Evolutionary conservation across 1,140 invertebrate species (phyloP), one percentile per base, ranked within the genome.

Genomic region (Oppia nitens): DNA sequence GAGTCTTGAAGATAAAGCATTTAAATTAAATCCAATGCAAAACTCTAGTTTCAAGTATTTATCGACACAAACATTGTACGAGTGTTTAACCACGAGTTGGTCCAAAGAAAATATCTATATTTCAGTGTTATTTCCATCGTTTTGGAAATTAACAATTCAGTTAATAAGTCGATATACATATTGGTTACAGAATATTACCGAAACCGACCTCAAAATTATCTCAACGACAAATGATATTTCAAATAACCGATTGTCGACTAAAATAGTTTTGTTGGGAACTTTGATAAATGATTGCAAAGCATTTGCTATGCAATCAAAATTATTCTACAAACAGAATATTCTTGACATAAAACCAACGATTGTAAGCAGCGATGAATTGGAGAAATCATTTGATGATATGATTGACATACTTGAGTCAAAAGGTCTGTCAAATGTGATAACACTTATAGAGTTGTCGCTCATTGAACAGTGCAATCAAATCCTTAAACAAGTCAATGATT

Each of bases 101-200:
- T 73, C 76, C 0, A 74, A 81, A 20, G 80, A 82, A 20, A 11
- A 21, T 23, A 74, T 90, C 1, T 90, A 80, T 70, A 73, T 92
- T 28, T 69, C 75, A 3, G 79, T 83, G 53, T 68, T 91, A 1
- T 76, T 81, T 63, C 81, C 84, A 64, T 72, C 84, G 67, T 90
- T 92, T 73, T 92, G 85, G 81, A 91, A 90, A 71, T 73, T 93
- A 4, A 83, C 79, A 50, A 71, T 92, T 26, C 87, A 91, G 73
- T 74, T 92, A 27, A 65, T 87, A 24, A 78, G 83, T 26, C 78
- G 88, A 64, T 85, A 85, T 70, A 72, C 74, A 25, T 77, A 76
- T 17, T 92, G 85, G 84, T 74, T 81, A 32, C 32, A 67, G 47
- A 23, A 25, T 45, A 12, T 60, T 60, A 17, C 29, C 0, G 49